These are phyloP conservation scores for Melanotaenia boesemani DNA, from an alignment of 2,797 vertebrate species.

Conservation along the genomic window DNA sequence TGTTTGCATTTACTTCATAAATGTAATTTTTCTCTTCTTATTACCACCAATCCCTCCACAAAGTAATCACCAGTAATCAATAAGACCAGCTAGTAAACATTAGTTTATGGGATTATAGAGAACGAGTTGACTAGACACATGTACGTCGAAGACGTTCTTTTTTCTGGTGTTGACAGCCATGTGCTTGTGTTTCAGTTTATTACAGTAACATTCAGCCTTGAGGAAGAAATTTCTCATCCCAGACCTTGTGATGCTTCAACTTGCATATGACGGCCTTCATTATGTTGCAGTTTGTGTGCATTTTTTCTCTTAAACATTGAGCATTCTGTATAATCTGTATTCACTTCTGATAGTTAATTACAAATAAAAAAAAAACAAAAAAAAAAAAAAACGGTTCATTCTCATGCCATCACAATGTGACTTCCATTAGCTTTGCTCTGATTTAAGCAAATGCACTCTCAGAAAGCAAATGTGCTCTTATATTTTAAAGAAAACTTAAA, in stretches of 20 bases:
- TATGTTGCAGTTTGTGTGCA: neutral
- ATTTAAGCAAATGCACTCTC: conserved; percentile 10
- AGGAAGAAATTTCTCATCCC: neutral
- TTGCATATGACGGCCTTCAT: neutral
- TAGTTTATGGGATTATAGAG: neutral
- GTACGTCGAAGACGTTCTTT: neutral
- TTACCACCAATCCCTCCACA: no score
- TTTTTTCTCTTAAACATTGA: neutral
- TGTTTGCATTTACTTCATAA: no score
- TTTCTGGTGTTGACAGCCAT: neutral
- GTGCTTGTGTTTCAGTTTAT: neutral
- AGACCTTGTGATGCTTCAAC: conserved; percentile 1
- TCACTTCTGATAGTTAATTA: neutral
- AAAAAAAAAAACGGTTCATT: neutral
- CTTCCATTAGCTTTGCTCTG: conserved; percentile 11
- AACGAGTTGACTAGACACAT: neutral
- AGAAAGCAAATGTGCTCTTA: conserved; percentile 6
- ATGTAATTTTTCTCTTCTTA: no score
- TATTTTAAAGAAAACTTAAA: neutral
- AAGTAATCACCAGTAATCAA: neutral
- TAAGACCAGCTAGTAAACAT: neutral
- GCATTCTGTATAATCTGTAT: neutral
- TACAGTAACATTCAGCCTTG: neutral
- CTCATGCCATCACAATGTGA: neutral
- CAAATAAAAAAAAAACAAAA: neutral